Conservation (phyloP, 2,888 invertebrate genomes). For the Biston betularia region DNA sequence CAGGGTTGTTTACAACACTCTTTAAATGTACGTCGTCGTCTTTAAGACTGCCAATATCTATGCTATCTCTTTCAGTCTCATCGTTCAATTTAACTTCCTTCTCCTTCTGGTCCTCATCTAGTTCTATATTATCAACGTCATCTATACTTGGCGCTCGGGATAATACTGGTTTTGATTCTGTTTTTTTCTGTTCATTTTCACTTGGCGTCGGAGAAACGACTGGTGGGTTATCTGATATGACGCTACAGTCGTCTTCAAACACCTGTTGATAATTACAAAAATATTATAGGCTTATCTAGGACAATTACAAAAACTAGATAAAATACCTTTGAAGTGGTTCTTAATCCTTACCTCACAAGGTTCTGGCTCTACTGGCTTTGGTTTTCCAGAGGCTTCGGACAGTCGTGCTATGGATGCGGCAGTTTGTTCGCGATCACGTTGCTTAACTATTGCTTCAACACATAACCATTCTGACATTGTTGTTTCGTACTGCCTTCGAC, state of each 20-base stretch:
- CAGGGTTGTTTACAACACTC: slow-evolving; percentile 79
- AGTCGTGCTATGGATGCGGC: slow-evolving; percentile 94
- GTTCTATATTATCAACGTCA: slow-evolving; percentile 77
- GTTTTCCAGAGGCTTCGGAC: slow-evolving; percentile 89
- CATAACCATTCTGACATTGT: slow-evolving; percentile 98
- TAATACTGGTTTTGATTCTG: slow-evolving; percentile 68
- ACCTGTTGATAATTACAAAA: slow-evolving; percentile 64
- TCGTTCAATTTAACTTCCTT: slow-evolving; percentile 77
- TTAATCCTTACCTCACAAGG: slow-evolving; percentile 60
- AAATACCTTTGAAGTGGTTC: not conserved
- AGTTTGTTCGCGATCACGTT: slow-evolving; percentile 93
- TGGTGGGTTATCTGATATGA: slow-evolving; percentile 84
- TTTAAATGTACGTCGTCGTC: slow-evolving; percentile 76
- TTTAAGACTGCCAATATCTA: slow-evolving; percentile 81
- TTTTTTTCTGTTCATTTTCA: slow-evolving; percentile 74
- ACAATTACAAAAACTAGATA: not conserved
- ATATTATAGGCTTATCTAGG: not conserved
- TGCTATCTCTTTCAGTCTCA: slow-evolving; percentile 85
- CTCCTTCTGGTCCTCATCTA: slow-evolving; percentile 73
- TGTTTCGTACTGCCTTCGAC: slow-evolving; percentile 93
- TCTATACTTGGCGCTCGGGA: slow-evolving; percentile 83
- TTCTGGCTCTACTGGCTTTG: slow-evolving; percentile 68
- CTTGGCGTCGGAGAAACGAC: slow-evolving; percentile 81
- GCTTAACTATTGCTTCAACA: slow-evolving; percentile 96
- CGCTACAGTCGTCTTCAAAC: slow-evolving; percentile 86